phyloP scores from a whole-genome alignment of 1,140 invertebrate species.

The Orius insidiosus region DNA sequence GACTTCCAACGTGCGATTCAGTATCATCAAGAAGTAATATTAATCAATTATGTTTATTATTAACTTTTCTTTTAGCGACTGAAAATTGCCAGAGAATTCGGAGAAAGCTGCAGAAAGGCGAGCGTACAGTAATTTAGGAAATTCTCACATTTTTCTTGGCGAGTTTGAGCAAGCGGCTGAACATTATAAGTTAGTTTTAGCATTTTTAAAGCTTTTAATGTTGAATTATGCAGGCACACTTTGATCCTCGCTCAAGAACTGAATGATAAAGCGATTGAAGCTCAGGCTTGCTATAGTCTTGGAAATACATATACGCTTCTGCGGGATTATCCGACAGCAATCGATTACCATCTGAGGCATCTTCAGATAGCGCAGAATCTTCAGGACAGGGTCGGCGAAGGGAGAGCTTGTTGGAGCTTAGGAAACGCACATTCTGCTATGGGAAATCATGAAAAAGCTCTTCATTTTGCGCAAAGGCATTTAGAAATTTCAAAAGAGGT shows the following conservation, averaged over 20 bases:
- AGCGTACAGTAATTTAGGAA: constrained; percentile 92
- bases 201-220: constrained; percentile 12
- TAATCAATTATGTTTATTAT: not conserved
- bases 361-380: constrained; percentile 79
- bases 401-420: constrained; percentile 67
- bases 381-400: constrained; percentile 70
- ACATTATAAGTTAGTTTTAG: constrained; percentile 62
- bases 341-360: constrained; percentile 87
- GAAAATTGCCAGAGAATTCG: constrained; percentile 82
- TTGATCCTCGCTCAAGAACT: constrained; percentile 62
- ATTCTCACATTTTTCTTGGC: constrained; percentile 87
- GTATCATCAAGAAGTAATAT: constrained; percentile 61
- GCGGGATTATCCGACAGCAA: constrained; percentile 72
- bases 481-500: constrained; percentile 82
- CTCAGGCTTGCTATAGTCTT: constrained; percentile 90
- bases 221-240: constrained; percentile 51
- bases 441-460: constrained; percentile 73
- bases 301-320: constrained; percentile 95
- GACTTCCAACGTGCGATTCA: constrained; percentile 62
- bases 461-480: constrained; percentile 79
- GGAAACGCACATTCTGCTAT: constrained; percentile 87
- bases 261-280: constrained; percentile 81
- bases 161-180: constrained; percentile 89
- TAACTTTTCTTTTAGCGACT: constrained; percentile 44
- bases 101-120: constrained; percentile 86